Conservation (phyloP, 2,113 vertebrate species). For the Bufo bufo region DNA sequence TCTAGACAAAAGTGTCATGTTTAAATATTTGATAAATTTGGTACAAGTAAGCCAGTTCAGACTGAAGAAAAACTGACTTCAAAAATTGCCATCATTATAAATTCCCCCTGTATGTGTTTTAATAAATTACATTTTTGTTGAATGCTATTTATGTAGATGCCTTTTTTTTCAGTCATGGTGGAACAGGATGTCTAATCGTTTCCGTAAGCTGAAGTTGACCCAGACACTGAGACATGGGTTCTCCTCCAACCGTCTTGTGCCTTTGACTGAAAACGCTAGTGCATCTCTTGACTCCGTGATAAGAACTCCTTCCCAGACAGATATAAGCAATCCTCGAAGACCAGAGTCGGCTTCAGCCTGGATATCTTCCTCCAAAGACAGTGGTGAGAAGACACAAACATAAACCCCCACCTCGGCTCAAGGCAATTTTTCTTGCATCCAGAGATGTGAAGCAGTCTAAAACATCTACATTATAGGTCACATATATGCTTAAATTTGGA, state of each 20-base stretch:
- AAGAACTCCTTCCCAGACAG: slow-evolving; percentile 73
- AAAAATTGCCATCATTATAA: no score
- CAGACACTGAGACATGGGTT: slow-evolving; percentile 91
- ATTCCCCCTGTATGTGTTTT: no score
- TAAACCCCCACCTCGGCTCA: not conserved
- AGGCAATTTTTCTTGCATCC: not conserved
- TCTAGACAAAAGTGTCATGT: no score
- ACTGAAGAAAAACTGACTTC: no score
- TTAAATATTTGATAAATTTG: no score
- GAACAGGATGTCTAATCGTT: slow-evolving; percentile 97
- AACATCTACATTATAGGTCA: no score
- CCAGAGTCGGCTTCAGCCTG: slow-evolving; percentile 65
- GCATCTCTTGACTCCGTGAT: slow-evolving; percentile 84
- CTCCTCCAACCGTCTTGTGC: slow-evolving; percentile 82
- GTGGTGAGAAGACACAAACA: slow-evolving; percentile 70
- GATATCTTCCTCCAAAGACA: slow-evolving; percentile 76
- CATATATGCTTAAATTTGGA: no score
- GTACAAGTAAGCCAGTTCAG: no score
- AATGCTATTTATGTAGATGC: slow-evolving; percentile 26
- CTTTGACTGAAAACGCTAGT: slow-evolving; percentile 81
- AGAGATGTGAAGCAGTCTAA: no score
- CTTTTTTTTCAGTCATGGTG: slow-evolving; percentile 88
- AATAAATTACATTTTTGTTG: not conserved
- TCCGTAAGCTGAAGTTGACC: slow-evolving; percentile 92
- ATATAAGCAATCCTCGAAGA: slow-evolving; percentile 63